Evolutionary conservation across 2,888 invertebrate species (phyloP).

Genomic region (Zeuzera pyrina): DNA sequence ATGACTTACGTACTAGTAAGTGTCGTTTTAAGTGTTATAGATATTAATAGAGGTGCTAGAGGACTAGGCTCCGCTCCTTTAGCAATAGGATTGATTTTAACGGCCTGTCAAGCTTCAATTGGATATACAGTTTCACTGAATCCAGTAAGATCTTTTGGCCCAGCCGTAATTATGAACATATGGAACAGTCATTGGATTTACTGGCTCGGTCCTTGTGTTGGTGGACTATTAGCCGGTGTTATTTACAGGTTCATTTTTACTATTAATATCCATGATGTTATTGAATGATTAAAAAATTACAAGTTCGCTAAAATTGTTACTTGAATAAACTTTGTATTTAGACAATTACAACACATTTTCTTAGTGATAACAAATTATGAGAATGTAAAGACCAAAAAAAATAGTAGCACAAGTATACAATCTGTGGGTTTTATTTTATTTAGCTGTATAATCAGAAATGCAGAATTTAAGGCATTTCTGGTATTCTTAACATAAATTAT

Average conservation of each 20-base stretch:
- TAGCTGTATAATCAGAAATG: too few species aligned
- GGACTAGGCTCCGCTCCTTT: slow-evolving; percentile 8
- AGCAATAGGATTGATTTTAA: slow-evolving; percentile 14
- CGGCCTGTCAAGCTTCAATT: slow-evolving; percentile 13
- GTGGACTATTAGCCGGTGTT: slow-evolving; percentile 11
- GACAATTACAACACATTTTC: too few species aligned
- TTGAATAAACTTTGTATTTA: too few species aligned
- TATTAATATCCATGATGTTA: too few species aligned
- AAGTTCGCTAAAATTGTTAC: too few species aligned
- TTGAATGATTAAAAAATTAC: too few species aligned
- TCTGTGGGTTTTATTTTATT: too few species aligned
- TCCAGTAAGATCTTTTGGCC: slow-evolving; percentile 15
- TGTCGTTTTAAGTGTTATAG: slow-evolving; percentile 11
- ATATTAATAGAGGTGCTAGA: not conserved
- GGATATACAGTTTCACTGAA: slow-evolving; percentile 14
- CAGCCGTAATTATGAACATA: slow-evolving; percentile 15
- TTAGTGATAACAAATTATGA: too few species aligned
- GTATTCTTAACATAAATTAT: too few species aligned
- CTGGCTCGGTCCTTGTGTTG: slow-evolving; percentile 14
- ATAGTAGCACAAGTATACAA: too few species aligned
- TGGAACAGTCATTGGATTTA: slow-evolving; percentile 16
- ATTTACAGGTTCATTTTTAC: slow-evolving; percentile 7
- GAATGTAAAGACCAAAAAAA: too few species aligned
- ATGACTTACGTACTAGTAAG: slow-evolving; percentile 14
- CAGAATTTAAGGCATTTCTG: too few species aligned